Conservation (phyloP, 2,113 vertebrate genomes). For the Bujurquina vittata region DNA sequence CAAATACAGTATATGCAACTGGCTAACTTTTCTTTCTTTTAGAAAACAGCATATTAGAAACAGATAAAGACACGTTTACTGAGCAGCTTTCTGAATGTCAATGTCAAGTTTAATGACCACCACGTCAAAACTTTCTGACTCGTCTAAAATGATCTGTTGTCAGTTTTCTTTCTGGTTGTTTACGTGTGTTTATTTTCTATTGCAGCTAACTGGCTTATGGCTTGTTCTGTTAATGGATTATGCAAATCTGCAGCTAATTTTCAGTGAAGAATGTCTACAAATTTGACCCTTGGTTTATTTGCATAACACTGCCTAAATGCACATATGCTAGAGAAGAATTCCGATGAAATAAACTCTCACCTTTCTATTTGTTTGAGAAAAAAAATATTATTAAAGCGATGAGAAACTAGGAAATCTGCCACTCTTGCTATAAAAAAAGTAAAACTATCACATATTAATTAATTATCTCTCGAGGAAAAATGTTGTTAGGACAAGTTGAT, state of each 20-base stretch:
- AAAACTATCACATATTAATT: slow-evolving; percentile 24
- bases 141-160: background rate
- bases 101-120: background rate
- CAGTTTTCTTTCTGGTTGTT: background rate
- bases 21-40: background rate
- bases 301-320: background rate
- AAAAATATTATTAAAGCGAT: background rate
- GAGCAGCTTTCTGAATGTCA: background rate
- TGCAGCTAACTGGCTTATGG: background rate
- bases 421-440: background rate
- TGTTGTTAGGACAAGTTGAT: slow-evolving; percentile 4
- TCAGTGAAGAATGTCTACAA: background rate
- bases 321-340: background rate
- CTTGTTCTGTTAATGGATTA: background rate
- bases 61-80: background rate
- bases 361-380: background rate
- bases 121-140: background rate
- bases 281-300: background rate
- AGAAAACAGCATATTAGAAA: background rate
- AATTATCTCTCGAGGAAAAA: slow-evolving; percentile 1
- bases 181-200: background rate
- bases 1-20: background rate
- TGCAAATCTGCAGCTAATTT: background rate
- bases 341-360: background rate
- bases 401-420: background rate